These are phyloP conservation scores for Lithophane socia DNA, from an alignment of 2,888 invertebrate genomes.

Conservation along the genomic window DNA sequence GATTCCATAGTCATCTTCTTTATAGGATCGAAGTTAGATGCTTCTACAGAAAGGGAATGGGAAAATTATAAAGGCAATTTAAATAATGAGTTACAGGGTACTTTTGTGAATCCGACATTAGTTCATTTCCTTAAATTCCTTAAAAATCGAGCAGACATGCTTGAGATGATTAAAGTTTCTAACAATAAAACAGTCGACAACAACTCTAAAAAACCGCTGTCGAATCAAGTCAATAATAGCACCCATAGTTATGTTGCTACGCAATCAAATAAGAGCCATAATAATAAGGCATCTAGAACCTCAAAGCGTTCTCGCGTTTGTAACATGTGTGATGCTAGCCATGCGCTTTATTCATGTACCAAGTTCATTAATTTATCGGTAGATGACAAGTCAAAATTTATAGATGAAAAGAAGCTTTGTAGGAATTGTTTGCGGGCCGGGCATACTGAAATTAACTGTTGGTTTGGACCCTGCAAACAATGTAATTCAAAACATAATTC, in stretches of 20 bases:
- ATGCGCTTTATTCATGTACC: conserved; percentile 7
- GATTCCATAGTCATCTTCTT: no score
- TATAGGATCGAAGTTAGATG: no score
- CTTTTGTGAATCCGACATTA: no score
- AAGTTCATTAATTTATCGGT: conserved; percentile 2
- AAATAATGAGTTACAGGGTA: no score
- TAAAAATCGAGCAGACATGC: conserved; percentile 9
- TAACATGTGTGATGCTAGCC: conserved; percentile 6
- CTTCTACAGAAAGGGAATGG: no score
- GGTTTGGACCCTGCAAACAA: conserved; percentile 13
- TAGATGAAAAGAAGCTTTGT: conserved; percentile 14
- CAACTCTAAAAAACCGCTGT: neutral
- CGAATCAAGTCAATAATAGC: conserved; percentile 10
- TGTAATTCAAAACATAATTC: conserved; percentile 7
- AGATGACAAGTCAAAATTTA: neutral
- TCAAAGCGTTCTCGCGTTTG: conserved; percentile 4
- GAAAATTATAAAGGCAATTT: no score
- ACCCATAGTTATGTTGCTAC: conserved; percentile 18
- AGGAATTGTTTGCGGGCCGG: neutral
- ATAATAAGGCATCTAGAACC: neutral
- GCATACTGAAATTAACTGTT: neutral
- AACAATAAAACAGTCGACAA: conserved; percentile 1
- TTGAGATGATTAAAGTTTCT: conserved; percentile 6
- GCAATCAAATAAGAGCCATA: neutral
- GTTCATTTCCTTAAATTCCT: no score